Conservation (phyloP, 2,113 vertebrate genomes). For the Mixornis gularis region DNA sequence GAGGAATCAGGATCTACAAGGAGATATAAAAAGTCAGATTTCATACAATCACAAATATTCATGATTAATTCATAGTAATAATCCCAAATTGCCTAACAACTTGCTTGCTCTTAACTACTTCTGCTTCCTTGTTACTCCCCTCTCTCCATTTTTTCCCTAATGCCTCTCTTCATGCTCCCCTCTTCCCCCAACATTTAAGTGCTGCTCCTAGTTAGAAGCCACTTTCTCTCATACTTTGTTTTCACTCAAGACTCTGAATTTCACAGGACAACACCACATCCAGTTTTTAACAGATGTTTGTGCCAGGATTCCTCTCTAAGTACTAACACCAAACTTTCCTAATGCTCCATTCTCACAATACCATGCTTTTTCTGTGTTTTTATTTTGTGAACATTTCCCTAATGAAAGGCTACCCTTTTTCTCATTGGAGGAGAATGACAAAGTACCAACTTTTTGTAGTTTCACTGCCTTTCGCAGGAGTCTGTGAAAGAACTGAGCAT, state of each 20-base stretch:
- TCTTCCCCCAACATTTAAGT: neutral
- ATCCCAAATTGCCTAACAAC: accelerated
- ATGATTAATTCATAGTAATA: neutral
- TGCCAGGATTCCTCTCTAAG: neutral
- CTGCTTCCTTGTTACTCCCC: neutral
- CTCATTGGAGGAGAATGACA: neutral
- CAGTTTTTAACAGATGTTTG: neutral
- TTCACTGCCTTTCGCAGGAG: neutral
- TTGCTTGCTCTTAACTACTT: neutral
- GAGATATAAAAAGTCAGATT: neutral
- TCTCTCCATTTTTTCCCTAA: neutral
- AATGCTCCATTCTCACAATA: neutral
- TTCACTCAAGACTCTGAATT: neutral
- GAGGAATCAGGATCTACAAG: neutral
- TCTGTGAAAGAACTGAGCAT: neutral
- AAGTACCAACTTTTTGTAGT: neutral
- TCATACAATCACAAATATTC: neutral
- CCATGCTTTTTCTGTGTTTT: accelerated
- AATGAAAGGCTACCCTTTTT: neutral
- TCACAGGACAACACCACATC: neutral
- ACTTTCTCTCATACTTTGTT: neutral
- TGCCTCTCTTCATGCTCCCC: neutral
- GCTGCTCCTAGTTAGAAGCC: neutral
- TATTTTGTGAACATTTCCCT: neutral
- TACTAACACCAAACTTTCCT: neutral